Evolutionary conservation across 2,888 invertebrate genomes (phyloP), one percentile per base, ranked within the genome.

Genomic region (Stenodema calcarata): DNA sequence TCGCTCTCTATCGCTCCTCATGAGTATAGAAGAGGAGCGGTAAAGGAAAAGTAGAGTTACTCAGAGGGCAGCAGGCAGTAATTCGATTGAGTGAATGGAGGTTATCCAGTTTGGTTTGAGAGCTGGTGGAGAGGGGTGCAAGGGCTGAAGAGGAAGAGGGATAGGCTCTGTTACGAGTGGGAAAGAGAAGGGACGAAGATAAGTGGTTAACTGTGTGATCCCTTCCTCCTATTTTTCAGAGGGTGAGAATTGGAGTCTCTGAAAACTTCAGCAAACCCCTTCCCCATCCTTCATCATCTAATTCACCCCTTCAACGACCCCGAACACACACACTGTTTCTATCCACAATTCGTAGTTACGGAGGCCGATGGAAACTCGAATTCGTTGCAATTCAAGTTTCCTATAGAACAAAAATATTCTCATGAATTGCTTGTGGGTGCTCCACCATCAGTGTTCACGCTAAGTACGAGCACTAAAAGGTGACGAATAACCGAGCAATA

Each of bases 51-150:
- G 82, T 69, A 35, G 69, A 62, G 82, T 62, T n/a, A 82, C 82
- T 82, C 82, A 44, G 41, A 82, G 82, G 41, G 28, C 69, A 73
- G 50, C 50, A 23, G 30, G 70, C 73, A 47, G 84, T 84, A 84
- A 84, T 84, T 84, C 84, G 84, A 84, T 84, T 84, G 84, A 75
- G 84, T 84, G 47, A 75, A 84, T 84, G 84, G 62, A 80, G 84
- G 75, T 75, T 84, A 84, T 73, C 73, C 84, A 80, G 80, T 80
- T 80, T 80, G 80, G 50, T 75, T 27, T 78, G 78, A 18, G 44
- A 44, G n/a, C 14, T 54, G 54, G 35, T 12, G 30, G 14, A 30
- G 23, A 27, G 70, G 47, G 30, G 4, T 28, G 80, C 50, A 80
- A 30, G 44, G 44, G 78, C 4, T 16, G 54, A 54, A 44, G 76